These are phyloP conservation scores for Labia minor DNA, from an alignment of 2,888 invertebrate species.

Conservation along the genomic window DNA sequence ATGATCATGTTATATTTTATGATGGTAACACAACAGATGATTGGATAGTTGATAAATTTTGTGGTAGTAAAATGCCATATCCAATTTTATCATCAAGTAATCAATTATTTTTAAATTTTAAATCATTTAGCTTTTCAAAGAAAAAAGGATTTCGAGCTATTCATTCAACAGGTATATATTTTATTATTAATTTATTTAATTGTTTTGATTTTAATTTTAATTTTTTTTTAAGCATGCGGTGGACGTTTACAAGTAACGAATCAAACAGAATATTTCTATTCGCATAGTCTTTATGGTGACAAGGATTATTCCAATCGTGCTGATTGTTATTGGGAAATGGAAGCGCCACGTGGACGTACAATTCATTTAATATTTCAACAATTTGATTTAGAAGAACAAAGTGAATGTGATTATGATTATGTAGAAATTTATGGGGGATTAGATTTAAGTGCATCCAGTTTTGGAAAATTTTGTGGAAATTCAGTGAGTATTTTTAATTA, in stretches of 20 bases:
- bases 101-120: constrained; percentile 89
- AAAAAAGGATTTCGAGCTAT: constrained; percentile 86
- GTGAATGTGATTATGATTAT: constrained; percentile 86
- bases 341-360: constrained; percentile 67
- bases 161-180: constrained; percentile 67
- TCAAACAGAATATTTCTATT: constrained; percentile 78
- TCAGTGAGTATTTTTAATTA: too few species aligned
- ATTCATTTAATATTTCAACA: constrained; percentile 77
- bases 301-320: constrained; percentile 78
- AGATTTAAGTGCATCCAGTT: too few species aligned
- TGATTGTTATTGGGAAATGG: constrained; percentile 92
- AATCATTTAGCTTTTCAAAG: constrained; percentile 90
- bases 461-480: constrained; percentile 81
- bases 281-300: constrained; percentile 88
- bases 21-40: constrained; percentile 85
- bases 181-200: background rate
- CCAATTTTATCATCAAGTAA: constrained; percentile 79
- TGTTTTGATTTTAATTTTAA: background rate
- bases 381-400: constrained; percentile 83
- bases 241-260: constrained; percentile 75
- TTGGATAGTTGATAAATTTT: constrained; percentile 75
- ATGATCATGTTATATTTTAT: constrained; percentile 88
- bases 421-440: constrained; percentile 80
- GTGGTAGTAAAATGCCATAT: constrained; percentile 83
- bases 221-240: constrained; percentile 66